Conservation (phyloP, 30 jellyfish, hydroid and myxozoan species). For the Catostylus mosaicus region DNA sequence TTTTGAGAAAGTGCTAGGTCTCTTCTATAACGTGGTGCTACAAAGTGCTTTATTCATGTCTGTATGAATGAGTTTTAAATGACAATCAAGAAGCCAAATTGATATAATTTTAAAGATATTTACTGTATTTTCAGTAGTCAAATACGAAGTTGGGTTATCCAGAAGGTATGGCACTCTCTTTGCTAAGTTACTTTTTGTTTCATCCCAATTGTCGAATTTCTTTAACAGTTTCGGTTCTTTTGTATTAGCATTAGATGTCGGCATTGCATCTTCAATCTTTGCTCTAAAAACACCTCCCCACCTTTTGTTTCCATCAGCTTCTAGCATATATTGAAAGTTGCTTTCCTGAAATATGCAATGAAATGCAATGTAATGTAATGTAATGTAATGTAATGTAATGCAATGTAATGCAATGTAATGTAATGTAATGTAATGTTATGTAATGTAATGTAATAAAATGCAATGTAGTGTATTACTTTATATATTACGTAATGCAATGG, state of each 20-base stretch:
- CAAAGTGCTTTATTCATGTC: no score
- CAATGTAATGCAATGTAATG: neutral
- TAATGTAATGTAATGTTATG: neutral
- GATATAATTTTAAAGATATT: no score
- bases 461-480: no score
- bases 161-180: slow-evolving; percentile 48
- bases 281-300: slow-evolving; percentile 92
- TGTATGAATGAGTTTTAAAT: no score
- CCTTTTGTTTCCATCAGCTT: slow-evolving; percentile 77
- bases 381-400: neutral
- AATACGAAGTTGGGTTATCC: slow-evolving; percentile 54
- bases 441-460: neutral
- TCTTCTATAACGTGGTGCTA: neutral
- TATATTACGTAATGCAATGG: neutral
- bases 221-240: slow-evolving; percentile 63
- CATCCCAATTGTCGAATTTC: slow-evolving; percentile 87
- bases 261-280: slow-evolving; percentile 37
- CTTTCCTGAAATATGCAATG: slow-evolving; percentile 14
- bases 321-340: slow-evolving; percentile 81
- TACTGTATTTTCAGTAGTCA: slow-evolving; percentile 69
- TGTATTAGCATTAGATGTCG: slow-evolving; percentile 43
- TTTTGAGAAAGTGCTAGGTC: no score
- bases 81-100: no score
- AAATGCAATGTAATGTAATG: neutral
- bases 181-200: slow-evolving; percentile 52